Percentiles rank a stretch among this genome's conserved stretches.
Evolutionary conservation across 1,140 invertebrate species (phyloP).

Genomic region (Hypsibius dujardini): DNA sequence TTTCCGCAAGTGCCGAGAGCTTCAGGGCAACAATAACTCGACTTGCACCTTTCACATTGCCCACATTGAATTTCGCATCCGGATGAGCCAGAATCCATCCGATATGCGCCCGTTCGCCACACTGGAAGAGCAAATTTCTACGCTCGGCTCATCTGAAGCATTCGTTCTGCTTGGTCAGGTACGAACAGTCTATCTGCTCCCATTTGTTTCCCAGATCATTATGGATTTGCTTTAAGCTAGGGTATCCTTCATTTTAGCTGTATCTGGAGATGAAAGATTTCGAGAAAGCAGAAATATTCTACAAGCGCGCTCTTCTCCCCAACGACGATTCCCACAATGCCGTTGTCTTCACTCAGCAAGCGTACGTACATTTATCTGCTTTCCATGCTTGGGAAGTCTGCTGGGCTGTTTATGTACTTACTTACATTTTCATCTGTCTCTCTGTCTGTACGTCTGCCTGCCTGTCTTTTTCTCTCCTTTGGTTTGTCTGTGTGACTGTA

Average conservation of each 20-base stretch:
- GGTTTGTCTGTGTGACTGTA: too few relatives aligned
- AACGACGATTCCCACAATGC: constrained; percentile 3
- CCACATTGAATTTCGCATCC: constrained; percentile 6
- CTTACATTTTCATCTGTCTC: too few relatives aligned
- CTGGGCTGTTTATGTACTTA: too few relatives aligned
- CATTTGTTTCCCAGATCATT: too few relatives aligned
- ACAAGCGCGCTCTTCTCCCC: neutral
- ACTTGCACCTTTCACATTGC: neutral
- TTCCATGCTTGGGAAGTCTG: too few relatives aligned
- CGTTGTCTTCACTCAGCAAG: constrained; percentile 6
- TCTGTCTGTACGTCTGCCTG: too few relatives aligned
- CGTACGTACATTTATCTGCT: neutral
- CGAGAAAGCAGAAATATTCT: neutral
- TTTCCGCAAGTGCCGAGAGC: neutral
- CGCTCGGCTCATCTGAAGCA: neutral
- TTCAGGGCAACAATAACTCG: neutral
- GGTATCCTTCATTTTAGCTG: neutral
- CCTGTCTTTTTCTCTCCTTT: too few relatives aligned
- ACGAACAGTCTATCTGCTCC: neutral
- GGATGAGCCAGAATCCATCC: neutral
- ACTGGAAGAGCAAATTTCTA: neutral
- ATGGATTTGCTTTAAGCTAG: neutral
- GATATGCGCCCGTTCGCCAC: neutral
- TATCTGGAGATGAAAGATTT: neutral
- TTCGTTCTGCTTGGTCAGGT: constrained; percentile 5